A percentile compares a stretch with the other conserved stretches of the same genome.
Evolutionary conservation across 2,113 vertebrate species (phyloP).

Genomic region (Tragulus kanchil): DNA sequence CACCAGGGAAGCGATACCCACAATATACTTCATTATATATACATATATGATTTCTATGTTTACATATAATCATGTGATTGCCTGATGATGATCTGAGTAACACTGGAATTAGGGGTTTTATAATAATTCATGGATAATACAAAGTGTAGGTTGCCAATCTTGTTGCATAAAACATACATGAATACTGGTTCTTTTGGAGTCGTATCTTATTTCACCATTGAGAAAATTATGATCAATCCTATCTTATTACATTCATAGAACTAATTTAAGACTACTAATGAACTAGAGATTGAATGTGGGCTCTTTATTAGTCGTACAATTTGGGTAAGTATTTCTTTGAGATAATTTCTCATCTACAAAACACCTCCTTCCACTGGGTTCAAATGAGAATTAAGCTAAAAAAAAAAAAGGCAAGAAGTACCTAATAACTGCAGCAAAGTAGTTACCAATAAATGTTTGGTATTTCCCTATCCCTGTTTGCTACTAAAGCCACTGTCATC

Average conservation of each 20-base stretch:
- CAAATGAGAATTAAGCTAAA: conserved; percentile 12
- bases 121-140: not conserved
- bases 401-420: not conserved
- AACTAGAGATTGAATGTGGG: not conserved
- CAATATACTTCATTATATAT: not conserved
- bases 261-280: conserved; percentile 24
- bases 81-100: not conserved
- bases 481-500: conserved; percentile 16
- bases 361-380: not conserved
- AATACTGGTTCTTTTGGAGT: not conserved
- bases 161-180: conserved; percentile 29
- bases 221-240: conserved; percentile 35
- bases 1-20: not conserved
- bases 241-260: not conserved
- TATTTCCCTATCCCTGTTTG: not conserved
- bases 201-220: not conserved
- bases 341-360: conserved; percentile 20
- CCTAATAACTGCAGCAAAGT: not conserved
- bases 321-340: not conserved
- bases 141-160: not conserved
- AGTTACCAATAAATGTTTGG: not conserved
- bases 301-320: not conserved
- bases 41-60: not conserved
- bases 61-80: not conserved
- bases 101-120: not conserved